Percentiles rank a stretch among this genome's conserved stretches.
These are phyloP conservation scores for Catostylus mosaicus DNA, from an alignment of 30 jellyfish, hydroid and myxozoan genomes.

Conservation along the genomic window DNA sequence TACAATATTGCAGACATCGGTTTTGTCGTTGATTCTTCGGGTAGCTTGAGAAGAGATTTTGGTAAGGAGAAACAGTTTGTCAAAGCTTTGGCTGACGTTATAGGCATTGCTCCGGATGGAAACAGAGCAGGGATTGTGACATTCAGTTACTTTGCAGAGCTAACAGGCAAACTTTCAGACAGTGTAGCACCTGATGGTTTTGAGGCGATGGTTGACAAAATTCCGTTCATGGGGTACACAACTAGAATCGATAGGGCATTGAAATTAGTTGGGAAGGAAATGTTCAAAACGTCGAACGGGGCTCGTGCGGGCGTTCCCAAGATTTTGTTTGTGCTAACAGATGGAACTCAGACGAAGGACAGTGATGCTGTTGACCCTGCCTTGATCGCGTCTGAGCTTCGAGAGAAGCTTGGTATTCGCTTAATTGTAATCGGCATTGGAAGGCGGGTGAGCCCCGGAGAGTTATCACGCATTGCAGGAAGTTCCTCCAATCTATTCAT, in stretches of 20 bases:
- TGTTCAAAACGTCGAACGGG: constrained; percentile 55
- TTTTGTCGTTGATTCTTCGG: constrained; percentile 66
- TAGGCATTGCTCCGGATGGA: constrained; percentile 34
- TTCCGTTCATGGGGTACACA: constrained; percentile 53
- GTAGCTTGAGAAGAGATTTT: constrained; percentile 49
- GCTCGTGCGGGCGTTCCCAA: constrained; percentile 44
- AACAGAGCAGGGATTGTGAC: constrained; percentile 54
- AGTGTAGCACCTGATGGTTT: constrained; percentile 2
- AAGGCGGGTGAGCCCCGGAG: constrained; percentile 14
- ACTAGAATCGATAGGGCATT: constrained; percentile 71
- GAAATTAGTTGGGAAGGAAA: constrained; percentile 30
- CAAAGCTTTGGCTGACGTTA: constrained; percentile 24
- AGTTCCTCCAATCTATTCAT: constrained; percentile 10
- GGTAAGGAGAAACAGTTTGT: constrained; percentile 69
- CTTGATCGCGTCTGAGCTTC: constrained; percentile 23
- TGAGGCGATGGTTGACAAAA: constrained; percentile 43
- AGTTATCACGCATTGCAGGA: constrained; percentile 21
- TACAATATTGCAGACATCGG: constrained; percentile 47
- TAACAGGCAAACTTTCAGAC: constrained; percentile 54
- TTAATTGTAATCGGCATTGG: constrained; percentile 71
- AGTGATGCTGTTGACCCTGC: constrained; percentile 57
- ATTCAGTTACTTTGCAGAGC: constrained; percentile 50
- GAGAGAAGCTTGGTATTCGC: constrained; percentile 44
- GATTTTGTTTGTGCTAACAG: constrained; percentile 61
- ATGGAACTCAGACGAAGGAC: constrained; percentile 58